phyloP scores from a whole-genome alignment of 23 tunicate species.

The Trididemnum nubilum region DNA sequence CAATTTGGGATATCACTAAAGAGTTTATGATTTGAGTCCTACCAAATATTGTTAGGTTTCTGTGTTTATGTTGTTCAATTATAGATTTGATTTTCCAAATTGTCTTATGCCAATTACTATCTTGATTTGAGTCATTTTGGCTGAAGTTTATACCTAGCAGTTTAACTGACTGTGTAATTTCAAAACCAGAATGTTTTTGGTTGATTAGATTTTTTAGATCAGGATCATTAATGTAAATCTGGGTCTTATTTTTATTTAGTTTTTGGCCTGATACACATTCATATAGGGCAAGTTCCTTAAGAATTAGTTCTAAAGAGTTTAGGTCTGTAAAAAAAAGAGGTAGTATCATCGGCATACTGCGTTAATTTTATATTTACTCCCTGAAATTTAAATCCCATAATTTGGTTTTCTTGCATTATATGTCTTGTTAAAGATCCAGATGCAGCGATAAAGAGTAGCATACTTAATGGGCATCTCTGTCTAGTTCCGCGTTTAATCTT shows the following conservation, averaged over 20 bases:
- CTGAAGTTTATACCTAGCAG: conserved; percentile 11
- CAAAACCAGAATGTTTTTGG: background rate
- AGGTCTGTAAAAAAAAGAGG: background rate
- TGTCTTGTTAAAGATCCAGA: conserved; percentile 19
- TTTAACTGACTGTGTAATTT: background rate
- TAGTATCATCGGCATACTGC: conserved; percentile 48
- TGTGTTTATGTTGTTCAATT: background rate
- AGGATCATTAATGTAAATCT: background rate
- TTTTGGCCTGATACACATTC: conserved; percentile 15
- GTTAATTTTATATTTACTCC: conserved; percentile 3
- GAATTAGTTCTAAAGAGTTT: background rate
- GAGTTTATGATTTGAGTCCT: conserved; percentile 6
- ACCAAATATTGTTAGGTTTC: conserved; percentile 12
- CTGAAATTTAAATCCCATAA: conserved; percentile 10
- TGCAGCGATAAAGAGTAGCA: conserved; percentile 17
- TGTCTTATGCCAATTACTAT: background rate
- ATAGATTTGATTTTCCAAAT: background rate
- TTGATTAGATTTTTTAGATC: background rate
- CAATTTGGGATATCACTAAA: background rate
- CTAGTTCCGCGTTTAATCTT: conserved; percentile 31
- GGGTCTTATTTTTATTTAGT: conserved; percentile 26
- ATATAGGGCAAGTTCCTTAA: background rate
- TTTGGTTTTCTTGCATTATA: background rate
- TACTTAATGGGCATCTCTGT: conserved; percentile 58
- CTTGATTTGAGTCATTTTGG: background rate